Conservation (phyloP, 92 coral and sea anemone species). For the Porites rus region DNA sequence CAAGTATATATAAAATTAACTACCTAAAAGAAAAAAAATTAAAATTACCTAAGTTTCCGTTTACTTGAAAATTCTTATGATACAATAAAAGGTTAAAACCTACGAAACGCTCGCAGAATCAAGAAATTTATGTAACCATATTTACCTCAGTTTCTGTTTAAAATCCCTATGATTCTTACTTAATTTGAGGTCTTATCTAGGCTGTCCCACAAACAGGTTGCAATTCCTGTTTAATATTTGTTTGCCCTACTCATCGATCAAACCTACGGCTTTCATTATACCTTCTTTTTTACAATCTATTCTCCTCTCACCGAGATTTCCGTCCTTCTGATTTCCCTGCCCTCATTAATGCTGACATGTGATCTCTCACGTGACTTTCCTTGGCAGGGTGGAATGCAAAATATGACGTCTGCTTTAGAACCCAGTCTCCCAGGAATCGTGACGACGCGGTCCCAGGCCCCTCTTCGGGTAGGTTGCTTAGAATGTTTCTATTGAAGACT, state of each 20-base stretch:
- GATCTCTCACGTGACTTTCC: slow-evolving; percentile 9
- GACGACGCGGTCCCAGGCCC: slow-evolving; percentile 77
- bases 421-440: slow-evolving; percentile 83
- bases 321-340: not conserved
- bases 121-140: too few relatives aligned
- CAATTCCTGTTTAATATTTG: not conserved
- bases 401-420: slow-evolving; percentile 57
- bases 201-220: slow-evolving; percentile 8
- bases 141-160: too few relatives aligned
- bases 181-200: too few relatives aligned
- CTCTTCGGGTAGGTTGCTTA: slow-evolving; percentile 69
- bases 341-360: not conserved
- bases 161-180: too few relatives aligned
- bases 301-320: not conserved
- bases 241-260: not conserved
- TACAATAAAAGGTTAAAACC: too few relatives aligned
- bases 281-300: not conserved
- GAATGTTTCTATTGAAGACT: too few relatives aligned
- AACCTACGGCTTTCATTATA: not conserved
- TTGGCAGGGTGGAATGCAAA: slow-evolving; percentile 80
- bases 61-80: too few relatives aligned
- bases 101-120: too few relatives aligned
- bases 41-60: too few relatives aligned
- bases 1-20: too few relatives aligned
- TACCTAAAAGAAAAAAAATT: too few relatives aligned